Base-by-base conservation (phyloP, 2,113 vertebrate genomes). In the Illadopsis cleaveri region DNA sequence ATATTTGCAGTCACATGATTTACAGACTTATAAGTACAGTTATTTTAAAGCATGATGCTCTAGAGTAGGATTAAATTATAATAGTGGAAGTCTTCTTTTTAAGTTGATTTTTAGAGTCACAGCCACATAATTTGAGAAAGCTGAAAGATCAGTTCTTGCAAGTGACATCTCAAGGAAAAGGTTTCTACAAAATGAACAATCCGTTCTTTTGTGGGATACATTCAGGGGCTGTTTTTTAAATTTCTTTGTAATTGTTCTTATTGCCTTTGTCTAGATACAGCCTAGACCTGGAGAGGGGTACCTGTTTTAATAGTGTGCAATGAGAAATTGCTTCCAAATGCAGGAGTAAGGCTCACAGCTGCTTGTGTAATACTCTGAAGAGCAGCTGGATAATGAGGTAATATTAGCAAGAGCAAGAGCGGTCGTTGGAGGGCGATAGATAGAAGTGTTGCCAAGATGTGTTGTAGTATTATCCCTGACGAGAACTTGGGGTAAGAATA, bases 191-290 rank as follows among this genome's bases (percentile, higher is more conserved):
- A 88, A 70, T 15, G 6, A 58, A 28, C 33, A 6, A 5, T 40
- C 16, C 38, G 1, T 56, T 69, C 8, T 65, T 50, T 66, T 58
- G 8, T 60, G 17, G n/a, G 5, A 23, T 38, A 42, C 4, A 2
- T 23, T 73, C 31, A 61, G 37, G 12, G 62, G 9, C 40, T 56
- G 3, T 3, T 64, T 70, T 64, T 3, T 2, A 23, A 31, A 48
- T 73, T 3, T 58, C 16, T 78, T 48, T 61, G 5, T 69, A 40
- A 33, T 33, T 62, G 1, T 25, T 89, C 7, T 24, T 64, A 64
- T 0, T 0, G 3, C 35, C 2, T 0, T 64, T 92, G 16, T 64
- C 42, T 64, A 37, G 8, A 5, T 37, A 33, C 23, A 88, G 33
- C 66, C 61, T 68, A 44, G 22, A 37, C 11, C 24, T 69, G 44